Evolutionary conservation across 2,888 invertebrate genomes (phyloP), one percentile per base, ranked within the genome.

Genomic region (Auanema freiburgensis): DNA sequence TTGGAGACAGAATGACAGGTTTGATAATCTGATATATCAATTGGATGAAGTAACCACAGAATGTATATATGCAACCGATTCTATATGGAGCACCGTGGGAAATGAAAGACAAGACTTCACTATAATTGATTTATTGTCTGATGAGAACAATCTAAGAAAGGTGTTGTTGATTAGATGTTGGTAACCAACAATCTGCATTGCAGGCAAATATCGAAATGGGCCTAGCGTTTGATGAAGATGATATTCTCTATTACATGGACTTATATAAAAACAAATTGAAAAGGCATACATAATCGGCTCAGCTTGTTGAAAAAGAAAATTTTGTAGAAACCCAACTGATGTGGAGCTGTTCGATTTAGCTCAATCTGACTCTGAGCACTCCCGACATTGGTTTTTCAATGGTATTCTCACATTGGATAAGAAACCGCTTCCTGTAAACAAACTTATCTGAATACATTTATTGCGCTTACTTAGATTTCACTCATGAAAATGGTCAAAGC

Each of bases 321-420:
- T n/a, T 23, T 90, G 91, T 79, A 88, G 95, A 59, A 92, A 97
- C 86, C 97, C 97, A 21, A 96, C 96, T 0, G 94, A 92, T 83
- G 95, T 97, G 0, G 97, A 98, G 84, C 90, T 95, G 79, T 96
- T 97, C 86, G 97, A 97, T 87, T 88, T 97, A 76, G 97, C 97
- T 2, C 97, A 98, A 85, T 86, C 74, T 43, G 79, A 80, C 72
- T 87, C 95, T 85, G 97, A 98, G 84, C 97, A 98, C 85, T 94
- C 94, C 67, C 88, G 97, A 5, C 97, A 98, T 87, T 97, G 97
- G 97, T 97, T 57, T 44, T 63, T 63, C 59, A 18, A 59, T n/a
- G 88, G 88, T 79, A 84, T 85, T 81, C 89, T 93, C 87, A 85
- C 92, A 52, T 87, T 94, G 54, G 91, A 95, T 86, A 92, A 91